Base-by-base conservation (phyloP, 2,888 invertebrate species). In the Metopia argyrocephala region DNA sequence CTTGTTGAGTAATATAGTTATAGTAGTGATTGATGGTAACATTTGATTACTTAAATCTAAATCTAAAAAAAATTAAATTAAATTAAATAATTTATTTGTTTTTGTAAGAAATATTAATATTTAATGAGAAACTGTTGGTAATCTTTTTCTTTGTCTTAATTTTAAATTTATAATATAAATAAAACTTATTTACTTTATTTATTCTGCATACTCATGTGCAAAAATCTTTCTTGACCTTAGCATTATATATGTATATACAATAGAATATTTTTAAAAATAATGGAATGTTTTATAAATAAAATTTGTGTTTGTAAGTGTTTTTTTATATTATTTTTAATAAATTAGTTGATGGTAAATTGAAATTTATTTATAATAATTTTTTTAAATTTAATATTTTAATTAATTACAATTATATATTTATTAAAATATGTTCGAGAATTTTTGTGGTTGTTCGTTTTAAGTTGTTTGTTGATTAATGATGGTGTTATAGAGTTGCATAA, bases 121-220 rank as follows among this genome's bases (percentile, higher is more conserved):
- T 56, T 27, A 38, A 38, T 38, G 15, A 38, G 15, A 31, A 38
- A 38, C 9, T 15, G n/a, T 27, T 28, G 4, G 5, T n/a, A 27
- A 27, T 56, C 46, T n/a, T 54, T 23, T 7, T 12, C 57, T 64
- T 31, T 15, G 21, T n/a, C 52, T 59, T 48, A 21, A 23, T 5
- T 62, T 46, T 48, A 65, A 23, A n/a, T 23, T 38, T 65, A 31
- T 31, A 56, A 27, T n/a, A 52, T 25, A 31, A 31, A 20, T 25
- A 28, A 62, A n/a, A 38, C 3, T 38, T 31, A 46, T 62, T 54
- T 23, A 66, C 59, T 75, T 69, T 79, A 70, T 57, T 66, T 75
- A 45, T 46, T 78, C 86, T 86, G 87, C 83, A 84, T 54, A 75
- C 85, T 85, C 85, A 86, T 85, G 56, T 87, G 86, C 84, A 89